These are phyloP conservation scores for Allolobophora icterica DNA, from an alignment of 2,888 invertebrate species.

Conservation along the genomic window DNA sequence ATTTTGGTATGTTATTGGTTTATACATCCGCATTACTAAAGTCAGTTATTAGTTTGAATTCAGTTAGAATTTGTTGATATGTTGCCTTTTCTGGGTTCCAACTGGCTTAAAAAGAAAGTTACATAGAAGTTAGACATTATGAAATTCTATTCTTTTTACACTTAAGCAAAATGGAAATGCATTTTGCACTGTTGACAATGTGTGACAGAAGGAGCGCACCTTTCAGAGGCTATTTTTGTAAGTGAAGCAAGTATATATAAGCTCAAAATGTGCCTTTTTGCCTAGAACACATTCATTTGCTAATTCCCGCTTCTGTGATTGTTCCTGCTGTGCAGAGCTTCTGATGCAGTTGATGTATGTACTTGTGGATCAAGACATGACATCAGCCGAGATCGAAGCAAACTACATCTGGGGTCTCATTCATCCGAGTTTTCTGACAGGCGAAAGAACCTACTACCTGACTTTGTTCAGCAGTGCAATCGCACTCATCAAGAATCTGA, in stretches of 20 bases:
- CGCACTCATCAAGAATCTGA: slow-evolving; percentile 79
- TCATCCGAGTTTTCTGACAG: slow-evolving; percentile 86
- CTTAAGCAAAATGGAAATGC: neutral
- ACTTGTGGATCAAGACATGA: slow-evolving; percentile 84
- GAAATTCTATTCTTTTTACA: no score
- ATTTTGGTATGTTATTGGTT: no score
- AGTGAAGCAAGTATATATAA: neutral
- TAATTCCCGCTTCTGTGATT: neutral
- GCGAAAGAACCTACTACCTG: slow-evolving; percentile 92
- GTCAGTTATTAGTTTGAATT: no score
- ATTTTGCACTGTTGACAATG: neutral
- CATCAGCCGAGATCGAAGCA: slow-evolving; percentile 91
- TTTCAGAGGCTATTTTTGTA: neutral
- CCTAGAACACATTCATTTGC: neutral
- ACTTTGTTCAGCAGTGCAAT: slow-evolving; percentile 92
- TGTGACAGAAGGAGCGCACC: neutral
- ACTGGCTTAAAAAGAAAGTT: no score
- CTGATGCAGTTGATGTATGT: slow-evolving; percentile 90
- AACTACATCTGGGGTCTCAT: slow-evolving; percentile 93
- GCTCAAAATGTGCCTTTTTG: neutral
- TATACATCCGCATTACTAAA: no score
- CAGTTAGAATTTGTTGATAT: no score
- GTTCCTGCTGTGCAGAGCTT: slow-evolving; percentile 73
- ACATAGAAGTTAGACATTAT: no score
- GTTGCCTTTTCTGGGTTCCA: no score